Evolutionary conservation across 2,113 vertebrate species (phyloP).

Genomic region (Delphinus delphis): DNA sequence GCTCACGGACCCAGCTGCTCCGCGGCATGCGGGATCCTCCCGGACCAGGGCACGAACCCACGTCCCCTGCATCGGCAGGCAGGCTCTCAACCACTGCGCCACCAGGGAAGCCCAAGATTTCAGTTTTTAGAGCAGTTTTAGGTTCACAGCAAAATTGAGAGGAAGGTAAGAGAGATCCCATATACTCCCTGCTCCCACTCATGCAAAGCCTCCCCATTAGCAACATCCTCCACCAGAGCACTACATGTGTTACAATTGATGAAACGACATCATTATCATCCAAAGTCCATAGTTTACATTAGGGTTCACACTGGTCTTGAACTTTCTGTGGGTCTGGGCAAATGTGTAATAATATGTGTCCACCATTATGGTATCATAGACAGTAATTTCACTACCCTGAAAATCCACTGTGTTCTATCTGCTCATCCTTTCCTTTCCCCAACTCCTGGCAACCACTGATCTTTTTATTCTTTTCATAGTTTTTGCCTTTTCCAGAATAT

Average conservation of each 20-base stretch:
- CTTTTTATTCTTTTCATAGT: not conserved
- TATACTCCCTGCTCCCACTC: not conserved
- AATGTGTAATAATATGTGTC: not conserved
- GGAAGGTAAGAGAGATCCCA: not conserved
- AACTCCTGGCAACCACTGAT: not conserved
- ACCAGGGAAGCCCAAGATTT: no score
- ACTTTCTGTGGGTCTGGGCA: not conserved
- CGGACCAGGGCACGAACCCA: no score
- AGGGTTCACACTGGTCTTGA: not conserved
- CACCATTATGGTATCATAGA: not conserved
- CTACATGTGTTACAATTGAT: not conserved
- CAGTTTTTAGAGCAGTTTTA: not conserved
- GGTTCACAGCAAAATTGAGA: not conserved
- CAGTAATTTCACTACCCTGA: not conserved
- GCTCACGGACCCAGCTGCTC: no score
- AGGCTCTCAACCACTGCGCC: no score
- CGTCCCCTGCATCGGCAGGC: no score
- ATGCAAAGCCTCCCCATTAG: not conserved
- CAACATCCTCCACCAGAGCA: not conserved
- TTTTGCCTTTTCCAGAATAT: not conserved
- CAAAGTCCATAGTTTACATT: not conserved
- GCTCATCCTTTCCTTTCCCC: not conserved
- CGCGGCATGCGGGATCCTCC: no score
- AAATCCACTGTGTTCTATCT: not conserved
- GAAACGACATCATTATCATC: not conserved